A percentile compares a stretch with the other conserved stretches of the same genome.
phyloP scores from a whole-genome alignment of 2,888 invertebrate genomes.

The Clepsis dumicolana region DNA sequence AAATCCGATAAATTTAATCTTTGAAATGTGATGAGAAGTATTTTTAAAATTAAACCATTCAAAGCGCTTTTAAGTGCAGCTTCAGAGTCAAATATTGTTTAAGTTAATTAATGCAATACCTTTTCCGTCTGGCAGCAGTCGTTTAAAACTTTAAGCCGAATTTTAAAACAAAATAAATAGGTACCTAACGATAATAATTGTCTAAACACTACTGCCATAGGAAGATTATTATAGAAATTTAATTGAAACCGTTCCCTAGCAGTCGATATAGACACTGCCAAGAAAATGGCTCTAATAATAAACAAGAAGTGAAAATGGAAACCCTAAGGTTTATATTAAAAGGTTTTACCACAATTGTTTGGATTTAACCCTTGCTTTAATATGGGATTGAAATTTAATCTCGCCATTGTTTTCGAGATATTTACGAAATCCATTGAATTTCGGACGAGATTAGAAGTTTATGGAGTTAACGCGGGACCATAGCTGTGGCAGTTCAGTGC shows the following conservation, averaged over 20 bases:
- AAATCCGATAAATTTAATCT: no score
- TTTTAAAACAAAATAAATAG: not conserved
- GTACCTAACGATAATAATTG: slow-evolving; percentile 2
- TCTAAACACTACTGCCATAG: not conserved
- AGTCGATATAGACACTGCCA: slow-evolving; percentile 30
- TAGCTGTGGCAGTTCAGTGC: slow-evolving; percentile 13
- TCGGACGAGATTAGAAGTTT: slow-evolving; percentile 36
- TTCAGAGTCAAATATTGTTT: no score
- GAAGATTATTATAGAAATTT: slow-evolving; percentile 21
- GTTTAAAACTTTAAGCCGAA: no score
- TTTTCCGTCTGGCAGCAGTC: no score
- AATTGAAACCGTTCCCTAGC: slow-evolving; percentile 24
- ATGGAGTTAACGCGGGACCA: slow-evolving; percentile 17
- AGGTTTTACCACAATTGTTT: slow-evolving; percentile 41
- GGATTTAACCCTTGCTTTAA: slow-evolving; percentile 42
- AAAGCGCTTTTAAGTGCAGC: no score
- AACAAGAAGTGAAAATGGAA: slow-evolving; percentile 37
- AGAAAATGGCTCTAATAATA: slow-evolving; percentile 31
- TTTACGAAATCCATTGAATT: slow-evolving; percentile 40
- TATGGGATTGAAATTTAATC: slow-evolving; percentile 41
- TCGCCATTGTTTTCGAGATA: slow-evolving; percentile 42
- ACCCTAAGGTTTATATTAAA: slow-evolving; percentile 38
- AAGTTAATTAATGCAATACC: no score
- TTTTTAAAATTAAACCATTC: no score
- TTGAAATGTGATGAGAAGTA: no score